These are phyloP conservation scores for Eristalinus aeneus DNA, from an alignment of 2,888 invertebrate genomes.

Conservation along the genomic window DNA sequence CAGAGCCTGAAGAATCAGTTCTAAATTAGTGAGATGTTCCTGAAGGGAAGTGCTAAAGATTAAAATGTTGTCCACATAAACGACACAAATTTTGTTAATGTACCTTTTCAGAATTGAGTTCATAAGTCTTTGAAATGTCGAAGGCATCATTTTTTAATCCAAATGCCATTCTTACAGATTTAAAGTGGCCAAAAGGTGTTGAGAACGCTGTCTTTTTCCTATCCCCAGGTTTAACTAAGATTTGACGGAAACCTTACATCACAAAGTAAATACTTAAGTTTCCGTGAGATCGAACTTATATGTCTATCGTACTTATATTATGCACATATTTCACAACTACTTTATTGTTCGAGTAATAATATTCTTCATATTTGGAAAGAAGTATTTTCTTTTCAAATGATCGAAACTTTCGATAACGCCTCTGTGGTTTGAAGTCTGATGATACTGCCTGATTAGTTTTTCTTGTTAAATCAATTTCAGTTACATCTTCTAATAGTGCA, in stretches of 20 bases:
- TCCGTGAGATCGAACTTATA: conserved; percentile 28
- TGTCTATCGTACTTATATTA: conserved; percentile 42
- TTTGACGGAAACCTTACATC: conserved; percentile 11
- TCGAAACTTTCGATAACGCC: background rate
- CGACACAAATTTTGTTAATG: no score
- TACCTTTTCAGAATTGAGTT: no score
- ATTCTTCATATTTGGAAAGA: background rate
- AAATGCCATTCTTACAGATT: background rate
- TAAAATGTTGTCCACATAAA: no score
- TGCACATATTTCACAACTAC: background rate
- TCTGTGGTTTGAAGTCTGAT: background rate
- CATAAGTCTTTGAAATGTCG: no score
- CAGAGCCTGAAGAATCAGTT: no score
- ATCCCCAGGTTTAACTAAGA: conserved; percentile 75
- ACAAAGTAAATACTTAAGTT: no score
- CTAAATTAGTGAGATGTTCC: no score
- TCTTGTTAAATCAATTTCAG: background rate
- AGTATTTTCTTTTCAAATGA: background rate
- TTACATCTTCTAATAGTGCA: background rate
- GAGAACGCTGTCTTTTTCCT: background rate
- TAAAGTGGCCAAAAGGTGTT: background rate
- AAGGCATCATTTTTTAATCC: conserved; percentile 21
- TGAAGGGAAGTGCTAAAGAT: no score
- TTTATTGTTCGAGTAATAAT: no score
- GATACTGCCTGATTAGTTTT: no score